Conservation (phyloP, 2,888 invertebrate genomes). For the Mellilla xanthometata region DNA sequence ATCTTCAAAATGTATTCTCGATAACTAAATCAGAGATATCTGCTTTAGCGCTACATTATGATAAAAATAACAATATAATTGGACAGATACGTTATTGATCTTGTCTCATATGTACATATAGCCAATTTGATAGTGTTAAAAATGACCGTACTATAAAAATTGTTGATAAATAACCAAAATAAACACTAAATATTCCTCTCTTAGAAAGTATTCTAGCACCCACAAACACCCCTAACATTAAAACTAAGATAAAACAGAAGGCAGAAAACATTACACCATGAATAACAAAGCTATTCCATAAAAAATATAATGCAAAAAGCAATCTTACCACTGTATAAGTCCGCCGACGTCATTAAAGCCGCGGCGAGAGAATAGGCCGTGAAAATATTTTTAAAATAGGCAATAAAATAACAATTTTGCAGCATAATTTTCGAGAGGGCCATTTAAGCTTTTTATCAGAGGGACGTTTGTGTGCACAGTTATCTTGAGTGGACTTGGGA, state of each 20-base stretch:
- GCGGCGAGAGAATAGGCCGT: slow-evolving; percentile 53
- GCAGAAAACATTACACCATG: slow-evolving; percentile 32
- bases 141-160: no score
- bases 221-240: neutral
- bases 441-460: slow-evolving; percentile 78
- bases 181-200: no score
- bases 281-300: slow-evolving; percentile 44
- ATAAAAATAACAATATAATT: no score
- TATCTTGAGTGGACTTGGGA: slow-evolving; percentile 64
- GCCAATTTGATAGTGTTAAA: no score
- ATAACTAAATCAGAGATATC: no score
- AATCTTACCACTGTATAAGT: slow-evolving; percentile 63
- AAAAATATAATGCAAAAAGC: slow-evolving; percentile 53
- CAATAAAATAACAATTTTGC: slow-evolving; percentile 72
- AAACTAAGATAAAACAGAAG: slow-evolving; percentile 19
- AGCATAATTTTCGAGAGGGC: slow-evolving; percentile 71
- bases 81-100: no score
- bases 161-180: no score
- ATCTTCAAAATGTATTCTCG: no score
- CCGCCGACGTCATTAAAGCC: slow-evolving; percentile 58
- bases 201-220: no score
- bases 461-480: slow-evolving; percentile 72
- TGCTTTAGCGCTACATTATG: no score
- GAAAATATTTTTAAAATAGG: slow-evolving; percentile 57
- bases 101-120: no score